Evolutionary conservation across 2,888 invertebrate species (phyloP).

Genomic region (Gari tellinella): DNA sequence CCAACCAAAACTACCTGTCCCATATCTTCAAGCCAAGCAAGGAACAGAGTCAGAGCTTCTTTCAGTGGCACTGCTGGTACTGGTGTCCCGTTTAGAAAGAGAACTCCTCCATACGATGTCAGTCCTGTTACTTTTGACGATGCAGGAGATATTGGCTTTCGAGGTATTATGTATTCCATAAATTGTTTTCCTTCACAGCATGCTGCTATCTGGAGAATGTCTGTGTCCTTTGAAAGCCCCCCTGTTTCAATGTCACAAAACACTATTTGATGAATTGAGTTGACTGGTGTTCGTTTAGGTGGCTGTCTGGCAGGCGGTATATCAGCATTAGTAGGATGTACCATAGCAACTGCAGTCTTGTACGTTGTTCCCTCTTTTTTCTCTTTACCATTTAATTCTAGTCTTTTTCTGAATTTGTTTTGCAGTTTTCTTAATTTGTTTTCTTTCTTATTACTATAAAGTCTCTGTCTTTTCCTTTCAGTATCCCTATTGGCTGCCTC

Average conservation of each 20-base stretch:
- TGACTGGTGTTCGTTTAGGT: slow-evolving; percentile 1
- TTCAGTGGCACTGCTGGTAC: no score
- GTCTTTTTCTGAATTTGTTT: slow-evolving; percentile 18
- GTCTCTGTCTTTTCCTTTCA: slow-evolving; percentile 20
- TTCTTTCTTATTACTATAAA: slow-evolving; percentile 21
- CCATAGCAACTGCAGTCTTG: slow-evolving; percentile 16
- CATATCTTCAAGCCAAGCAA: no score
- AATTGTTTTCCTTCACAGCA: slow-evolving; percentile 9
- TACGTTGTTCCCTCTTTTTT: slow-evolving; percentile 31
- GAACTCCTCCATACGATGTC: slow-evolving; percentile 10
- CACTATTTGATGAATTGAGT: background rate
- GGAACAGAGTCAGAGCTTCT: no score
- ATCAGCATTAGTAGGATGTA: background rate
- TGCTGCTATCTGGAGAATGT: slow-evolving; percentile 44
- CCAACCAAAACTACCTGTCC: no score
- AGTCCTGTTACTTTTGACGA: slow-evolving; percentile 37
- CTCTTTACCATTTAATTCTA: slow-evolving; percentile 10
- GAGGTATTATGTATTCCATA: slow-evolving; percentile 23
- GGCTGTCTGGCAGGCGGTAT: background rate
- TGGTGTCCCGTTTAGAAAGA: no score
- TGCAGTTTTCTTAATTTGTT: slow-evolving; percentile 20
- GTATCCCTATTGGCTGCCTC: slow-evolving; percentile 21
- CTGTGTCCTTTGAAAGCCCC: slow-evolving; percentile 20
- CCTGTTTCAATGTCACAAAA: slow-evolving; percentile 45
- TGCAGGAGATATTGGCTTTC: slow-evolving; percentile 20